These are phyloP conservation scores for Megaceryle alcyon DNA, from an alignment of 2,797 vertebrate genomes.

Conservation along the genomic window DNA sequence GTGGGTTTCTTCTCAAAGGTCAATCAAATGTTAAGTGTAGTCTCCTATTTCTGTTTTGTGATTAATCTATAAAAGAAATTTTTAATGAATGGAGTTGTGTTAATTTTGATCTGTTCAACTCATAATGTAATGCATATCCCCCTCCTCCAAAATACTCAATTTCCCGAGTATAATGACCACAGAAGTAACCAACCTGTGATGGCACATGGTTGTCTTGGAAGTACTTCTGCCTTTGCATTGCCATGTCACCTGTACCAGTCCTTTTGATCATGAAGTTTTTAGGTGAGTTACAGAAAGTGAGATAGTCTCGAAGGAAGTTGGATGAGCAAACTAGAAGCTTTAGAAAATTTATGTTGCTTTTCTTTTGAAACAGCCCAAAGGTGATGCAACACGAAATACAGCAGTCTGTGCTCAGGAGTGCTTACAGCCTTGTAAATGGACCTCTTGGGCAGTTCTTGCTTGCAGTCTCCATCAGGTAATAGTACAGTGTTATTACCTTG, in stretches of 20 bases:
- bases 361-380: neutral
- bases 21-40: neutral
- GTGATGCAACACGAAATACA: neutral
- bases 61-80: neutral
- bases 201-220: neutral
- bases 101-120: neutral
- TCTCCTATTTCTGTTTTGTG: neutral
- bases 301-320: neutral
- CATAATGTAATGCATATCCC: neutral
- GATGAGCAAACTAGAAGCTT: neutral
- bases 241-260: rapidly evolving
- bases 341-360: neutral
- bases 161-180: neutral
- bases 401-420: neutral
- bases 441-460: neutral
- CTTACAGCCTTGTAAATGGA: neutral
- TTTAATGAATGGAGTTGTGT: neutral
- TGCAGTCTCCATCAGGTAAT: rapidly evolving
- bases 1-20: neutral
- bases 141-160: neutral
- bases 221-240: neutral
- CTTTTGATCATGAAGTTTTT: neutral
- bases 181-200: neutral
- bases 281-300: neutral
- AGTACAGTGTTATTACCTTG: neutral